These are phyloP conservation scores for Pterostichus niger DNA, from an alignment of 2,888 invertebrate species.

Conservation along the genomic window DNA sequence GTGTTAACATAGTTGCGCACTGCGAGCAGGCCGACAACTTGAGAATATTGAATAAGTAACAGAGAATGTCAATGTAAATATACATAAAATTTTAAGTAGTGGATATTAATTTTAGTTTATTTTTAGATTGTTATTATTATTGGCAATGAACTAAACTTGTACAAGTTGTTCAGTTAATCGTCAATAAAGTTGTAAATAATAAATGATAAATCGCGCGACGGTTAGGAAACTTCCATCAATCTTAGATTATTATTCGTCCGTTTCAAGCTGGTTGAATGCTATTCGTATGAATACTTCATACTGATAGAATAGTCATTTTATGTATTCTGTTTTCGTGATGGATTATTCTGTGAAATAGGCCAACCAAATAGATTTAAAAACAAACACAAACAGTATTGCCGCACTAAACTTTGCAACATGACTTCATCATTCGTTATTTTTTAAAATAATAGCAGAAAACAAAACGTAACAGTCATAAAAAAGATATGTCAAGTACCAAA, in stretches of 20 bases:
- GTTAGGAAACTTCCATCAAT: slow-evolving; percentile 39
- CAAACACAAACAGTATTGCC: too few species aligned
- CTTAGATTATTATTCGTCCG: slow-evolving; percentile 40
- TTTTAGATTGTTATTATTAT: background rate
- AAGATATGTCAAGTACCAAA: background rate
- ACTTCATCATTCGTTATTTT: too few species aligned
- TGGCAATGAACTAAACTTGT: background rate
- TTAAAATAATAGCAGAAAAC: too few species aligned
- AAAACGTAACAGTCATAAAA: background rate
- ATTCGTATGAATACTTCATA: background rate
- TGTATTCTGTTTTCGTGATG: background rate
- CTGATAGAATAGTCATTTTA: slow-evolving; percentile 8
- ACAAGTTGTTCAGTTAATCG: slow-evolving; percentile 29
- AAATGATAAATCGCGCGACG: slow-evolving; percentile 42
- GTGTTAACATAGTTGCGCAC: too few species aligned
- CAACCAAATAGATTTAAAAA: background rate
- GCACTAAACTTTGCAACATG: too few species aligned
- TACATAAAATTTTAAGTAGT: background rate
- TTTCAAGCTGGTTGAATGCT: background rate
- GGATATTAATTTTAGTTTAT: background rate
- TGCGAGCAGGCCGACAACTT: too few species aligned
- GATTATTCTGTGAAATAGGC: background rate
- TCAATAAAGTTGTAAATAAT: slow-evolving; percentile 47
- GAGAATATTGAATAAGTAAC: too few species aligned
- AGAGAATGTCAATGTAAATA: too few species aligned